Conservation (phyloP, 2,113 vertebrate species). For the Urocitellus parryii region DNA sequence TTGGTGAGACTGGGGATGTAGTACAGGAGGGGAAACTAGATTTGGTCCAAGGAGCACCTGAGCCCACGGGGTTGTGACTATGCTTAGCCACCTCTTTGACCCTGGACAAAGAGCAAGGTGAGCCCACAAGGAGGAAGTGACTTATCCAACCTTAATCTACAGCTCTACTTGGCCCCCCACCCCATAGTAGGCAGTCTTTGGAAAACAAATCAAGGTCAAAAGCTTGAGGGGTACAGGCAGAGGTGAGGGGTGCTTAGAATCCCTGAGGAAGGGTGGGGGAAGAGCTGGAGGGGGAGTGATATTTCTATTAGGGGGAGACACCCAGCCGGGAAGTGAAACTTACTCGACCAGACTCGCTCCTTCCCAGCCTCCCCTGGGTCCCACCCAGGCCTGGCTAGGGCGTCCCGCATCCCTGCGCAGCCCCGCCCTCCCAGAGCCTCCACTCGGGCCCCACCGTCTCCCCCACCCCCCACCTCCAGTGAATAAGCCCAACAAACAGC, state of each 20-base stretch:
- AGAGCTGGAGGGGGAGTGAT: background rate
- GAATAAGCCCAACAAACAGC: conserved; percentile 74
- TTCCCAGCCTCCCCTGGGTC: background rate
- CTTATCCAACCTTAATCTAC: background rate
- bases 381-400: background rate
- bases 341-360: background rate
- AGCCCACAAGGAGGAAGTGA: background rate
- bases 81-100: background rate
- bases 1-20: background rate
- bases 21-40: background rate
- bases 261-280: background rate
- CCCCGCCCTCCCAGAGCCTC: background rate
- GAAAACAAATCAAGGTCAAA: background rate
- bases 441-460: background rate
- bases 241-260: background rate
- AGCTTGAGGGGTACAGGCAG: background rate
- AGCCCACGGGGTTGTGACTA: background rate
- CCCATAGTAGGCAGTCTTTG: background rate
- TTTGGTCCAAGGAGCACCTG: background rate
- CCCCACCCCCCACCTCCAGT: conserved; percentile 34
- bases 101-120: background rate
- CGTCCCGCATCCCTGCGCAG: background rate
- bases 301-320: background rate
- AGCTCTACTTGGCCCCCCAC: too few species aligned
- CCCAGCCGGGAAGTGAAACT: background rate